Evolutionary conservation across 2,113 vertebrate species (phyloP).

Genomic region (Carollia perspicillata): DNA sequence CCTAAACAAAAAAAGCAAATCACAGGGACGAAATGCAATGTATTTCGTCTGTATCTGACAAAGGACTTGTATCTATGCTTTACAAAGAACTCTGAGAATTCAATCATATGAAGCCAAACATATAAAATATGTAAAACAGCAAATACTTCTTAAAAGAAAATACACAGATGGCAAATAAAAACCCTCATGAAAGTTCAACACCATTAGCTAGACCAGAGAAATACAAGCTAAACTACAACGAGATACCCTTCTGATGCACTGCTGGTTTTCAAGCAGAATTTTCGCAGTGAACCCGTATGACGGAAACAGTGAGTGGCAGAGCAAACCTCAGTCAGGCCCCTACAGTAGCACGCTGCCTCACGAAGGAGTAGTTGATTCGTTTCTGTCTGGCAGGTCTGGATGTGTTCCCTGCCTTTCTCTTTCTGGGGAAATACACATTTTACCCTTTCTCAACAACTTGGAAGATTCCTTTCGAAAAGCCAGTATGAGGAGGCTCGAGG

Average conservation of each 20-base stretch:
- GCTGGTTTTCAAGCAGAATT: neutral
- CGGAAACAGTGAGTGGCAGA: neutral
- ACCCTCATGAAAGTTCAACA: too few species aligned
- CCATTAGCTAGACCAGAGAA: too few species aligned
- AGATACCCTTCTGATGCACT: neutral
- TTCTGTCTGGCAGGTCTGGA: slow-evolving; percentile 5
- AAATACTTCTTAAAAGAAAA: too few species aligned
- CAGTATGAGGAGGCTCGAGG: neutral
- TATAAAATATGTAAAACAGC: too few species aligned
- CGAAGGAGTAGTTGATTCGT: slow-evolving; percentile 37
- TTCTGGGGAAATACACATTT: slow-evolving; percentile 50
- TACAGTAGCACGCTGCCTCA: neutral
- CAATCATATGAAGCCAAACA: too few species aligned
- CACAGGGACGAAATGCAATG: too few species aligned
- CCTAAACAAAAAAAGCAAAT: too few species aligned
- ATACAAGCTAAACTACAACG: too few species aligned
- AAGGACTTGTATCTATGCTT: too few species aligned
- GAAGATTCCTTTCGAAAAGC: slow-evolving; percentile 32
- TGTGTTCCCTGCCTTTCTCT: slow-evolving; percentile 5
- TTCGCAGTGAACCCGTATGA: slow-evolving; percentile 23
- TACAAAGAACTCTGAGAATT: too few species aligned
- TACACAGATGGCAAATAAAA: too few species aligned
- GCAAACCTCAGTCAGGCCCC: neutral
- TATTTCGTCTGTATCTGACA: too few species aligned
- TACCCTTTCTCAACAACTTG: slow-evolving; percentile 29